phyloP scores from a whole-genome alignment of 2,797 vertebrate genomes.

The Astyanax mexicanus region DNA sequence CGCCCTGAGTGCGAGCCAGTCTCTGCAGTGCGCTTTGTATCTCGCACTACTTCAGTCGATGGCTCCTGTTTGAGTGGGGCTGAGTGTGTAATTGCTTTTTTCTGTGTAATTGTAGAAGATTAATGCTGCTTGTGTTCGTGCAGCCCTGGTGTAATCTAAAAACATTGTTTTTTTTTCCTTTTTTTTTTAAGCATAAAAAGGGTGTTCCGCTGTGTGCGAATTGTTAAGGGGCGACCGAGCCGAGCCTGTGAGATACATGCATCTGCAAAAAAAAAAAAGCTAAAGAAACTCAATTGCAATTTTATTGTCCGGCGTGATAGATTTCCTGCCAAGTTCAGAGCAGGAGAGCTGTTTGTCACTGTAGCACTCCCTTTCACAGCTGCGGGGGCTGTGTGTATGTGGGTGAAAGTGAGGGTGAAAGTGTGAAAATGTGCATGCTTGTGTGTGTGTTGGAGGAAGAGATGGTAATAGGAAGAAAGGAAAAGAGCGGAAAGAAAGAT shows the following conservation, averaged over 20 bases:
- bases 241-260: constrained; percentile 90
- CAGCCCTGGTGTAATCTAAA: constrained; percentile 70
- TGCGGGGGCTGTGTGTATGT: constrained; percentile 72
- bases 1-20: too few relatives aligned
- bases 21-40: too few relatives aligned
- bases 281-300: constrained; percentile 99
- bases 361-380: constrained; percentile 90
- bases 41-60: constrained; percentile 47
- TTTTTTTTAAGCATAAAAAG: constrained; percentile 66
- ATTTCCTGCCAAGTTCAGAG: constrained; percentile 99
- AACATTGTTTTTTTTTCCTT: constrained; percentile 65
- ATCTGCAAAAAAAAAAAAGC: constrained; percentile 87
- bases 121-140: constrained; percentile 72
- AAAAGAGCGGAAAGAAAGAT: neutral
- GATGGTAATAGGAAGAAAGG: too few relatives aligned
- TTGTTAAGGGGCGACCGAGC: constrained; percentile 79
- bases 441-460: too few relatives aligned
- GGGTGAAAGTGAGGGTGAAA: constrained; percentile 12
- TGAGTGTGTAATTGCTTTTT: constrained; percentile 69
- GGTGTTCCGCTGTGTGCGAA: constrained; percentile 67
- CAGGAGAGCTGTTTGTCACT: constrained; percentile 99
- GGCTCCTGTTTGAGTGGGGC: constrained; percentile 60
- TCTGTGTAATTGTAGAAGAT: constrained; percentile 78
- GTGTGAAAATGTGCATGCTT: too few relatives aligned
- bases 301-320: constrained; percentile 99